Conservation (phyloP, 2,797 vertebrate species). For the Mionectes olivaceus region DNA sequence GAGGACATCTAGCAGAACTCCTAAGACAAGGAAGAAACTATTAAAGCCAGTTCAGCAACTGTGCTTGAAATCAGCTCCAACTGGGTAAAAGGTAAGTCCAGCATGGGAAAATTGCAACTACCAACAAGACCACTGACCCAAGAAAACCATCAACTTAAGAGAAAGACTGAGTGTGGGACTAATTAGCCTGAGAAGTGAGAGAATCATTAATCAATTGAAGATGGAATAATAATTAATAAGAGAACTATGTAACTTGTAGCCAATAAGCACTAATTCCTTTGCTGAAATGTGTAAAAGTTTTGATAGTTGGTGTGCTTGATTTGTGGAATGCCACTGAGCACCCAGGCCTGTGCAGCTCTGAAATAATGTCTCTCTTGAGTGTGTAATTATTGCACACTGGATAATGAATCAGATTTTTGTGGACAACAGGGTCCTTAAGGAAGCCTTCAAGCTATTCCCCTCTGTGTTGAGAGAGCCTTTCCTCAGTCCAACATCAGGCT, state of each 20-base stretch:
- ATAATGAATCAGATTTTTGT: fast-evolving
- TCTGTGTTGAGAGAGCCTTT: not conserved
- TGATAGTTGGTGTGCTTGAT: not conserved
- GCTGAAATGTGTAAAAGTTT: not conserved
- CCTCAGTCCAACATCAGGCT: not conserved
- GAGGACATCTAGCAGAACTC: not conserved
- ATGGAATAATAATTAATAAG: not conserved
- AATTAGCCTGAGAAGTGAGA: not conserved
- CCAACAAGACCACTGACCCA: not conserved
- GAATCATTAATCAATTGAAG: not conserved
- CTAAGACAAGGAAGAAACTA: not conserved
- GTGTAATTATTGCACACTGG: not conserved
- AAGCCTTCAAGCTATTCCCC: not conserved
- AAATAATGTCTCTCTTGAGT: not conserved
- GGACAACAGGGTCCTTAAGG: not conserved
- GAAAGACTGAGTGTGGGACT: not conserved
- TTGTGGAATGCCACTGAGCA: not conserved
- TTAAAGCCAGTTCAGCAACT: not conserved
- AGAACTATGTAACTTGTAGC: not conserved
- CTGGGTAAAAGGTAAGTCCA: not conserved
- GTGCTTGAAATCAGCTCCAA: not conserved
- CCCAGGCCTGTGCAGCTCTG: not conserved
- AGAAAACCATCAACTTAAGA: not conserved
- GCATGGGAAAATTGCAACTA: not conserved
- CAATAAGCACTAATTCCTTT: not conserved